These are phyloP conservation scores for Diarsia dahlii DNA, from an alignment of 2,888 invertebrate genomes.

Conservation along the genomic window DNA sequence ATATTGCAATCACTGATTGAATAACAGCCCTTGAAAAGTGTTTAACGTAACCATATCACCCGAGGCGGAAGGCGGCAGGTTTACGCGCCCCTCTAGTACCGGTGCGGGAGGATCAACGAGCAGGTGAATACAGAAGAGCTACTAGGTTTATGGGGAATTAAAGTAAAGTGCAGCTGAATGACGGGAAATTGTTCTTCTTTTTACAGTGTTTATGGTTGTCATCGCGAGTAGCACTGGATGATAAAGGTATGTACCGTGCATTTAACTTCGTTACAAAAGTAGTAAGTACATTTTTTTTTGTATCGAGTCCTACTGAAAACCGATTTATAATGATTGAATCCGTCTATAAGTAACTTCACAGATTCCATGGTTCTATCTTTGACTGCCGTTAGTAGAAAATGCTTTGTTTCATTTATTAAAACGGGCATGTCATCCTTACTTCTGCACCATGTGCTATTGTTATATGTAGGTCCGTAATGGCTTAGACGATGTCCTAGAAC, in stretches of 20 bases:
- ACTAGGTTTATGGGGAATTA: neutral
- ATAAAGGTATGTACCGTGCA: neutral
- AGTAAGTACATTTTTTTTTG: neutral
- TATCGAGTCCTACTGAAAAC: neutral
- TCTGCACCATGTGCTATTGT: no score
- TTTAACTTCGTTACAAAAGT: neutral
- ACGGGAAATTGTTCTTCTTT: neutral
- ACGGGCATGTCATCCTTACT: neutral
- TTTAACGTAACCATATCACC: conserved; percentile 54
- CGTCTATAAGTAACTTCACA: neutral
- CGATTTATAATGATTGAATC: neutral
- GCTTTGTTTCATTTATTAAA: neutral
- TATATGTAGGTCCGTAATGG: no score
- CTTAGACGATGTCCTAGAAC: no score
- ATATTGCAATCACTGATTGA: conserved; percentile 49
- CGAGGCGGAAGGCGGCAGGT: conserved; percentile 47
- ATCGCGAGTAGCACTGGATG: neutral
- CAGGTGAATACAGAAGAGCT: conserved; percentile 29
- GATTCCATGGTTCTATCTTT: neutral
- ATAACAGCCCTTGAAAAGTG: conserved; percentile 52
- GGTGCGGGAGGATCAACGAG: neutral
- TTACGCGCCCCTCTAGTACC: conserved; percentile 45
- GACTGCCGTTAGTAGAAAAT: neutral
- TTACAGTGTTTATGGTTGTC: neutral
- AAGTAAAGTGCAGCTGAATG: neutral